These are phyloP conservation scores for Oncorhynchus gorbuscha DNA, from an alignment of 2,113 vertebrate species.

Conservation along the genomic window DNA sequence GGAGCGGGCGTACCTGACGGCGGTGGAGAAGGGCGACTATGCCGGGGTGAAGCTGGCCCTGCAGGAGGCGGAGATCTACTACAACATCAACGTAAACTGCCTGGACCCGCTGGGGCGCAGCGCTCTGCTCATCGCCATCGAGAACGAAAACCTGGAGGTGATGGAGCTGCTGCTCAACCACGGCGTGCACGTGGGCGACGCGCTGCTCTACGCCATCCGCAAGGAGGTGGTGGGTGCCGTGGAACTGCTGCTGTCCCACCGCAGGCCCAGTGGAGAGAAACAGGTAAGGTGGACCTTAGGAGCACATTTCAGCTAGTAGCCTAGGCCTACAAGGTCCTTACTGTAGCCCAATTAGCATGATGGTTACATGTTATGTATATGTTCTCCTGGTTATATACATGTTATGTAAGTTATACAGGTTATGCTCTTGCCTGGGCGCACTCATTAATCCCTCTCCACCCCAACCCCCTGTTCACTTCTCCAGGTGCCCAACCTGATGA, in stretches of 20 bases:
- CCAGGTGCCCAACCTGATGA: constrained; percentile 94
- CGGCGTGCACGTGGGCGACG: constrained; percentile 89
- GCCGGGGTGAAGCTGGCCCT: constrained; percentile 91
- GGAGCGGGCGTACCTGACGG: constrained; percentile 92
- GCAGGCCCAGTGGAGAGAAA: constrained; percentile 88
- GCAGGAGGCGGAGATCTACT: constrained; percentile 95
- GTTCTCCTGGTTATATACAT: too few species aligned
- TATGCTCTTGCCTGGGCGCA: background rate
- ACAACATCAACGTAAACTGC: constrained; percentile 98
- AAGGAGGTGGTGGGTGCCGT: constrained; percentile 98
- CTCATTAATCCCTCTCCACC: background rate
- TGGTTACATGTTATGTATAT: too few species aligned
- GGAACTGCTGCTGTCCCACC: constrained; percentile 91
- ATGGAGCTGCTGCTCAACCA: constrained; percentile 95
- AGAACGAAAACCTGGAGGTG: constrained; percentile 97
- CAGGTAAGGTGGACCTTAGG: constrained; percentile 59
- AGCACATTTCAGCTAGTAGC: background rate
- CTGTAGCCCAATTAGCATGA: too few species aligned
- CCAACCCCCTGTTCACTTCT: constrained; percentile 3
- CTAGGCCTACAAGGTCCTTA: background rate
- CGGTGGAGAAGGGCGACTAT: constrained; percentile 96
- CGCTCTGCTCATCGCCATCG: constrained; percentile 95
- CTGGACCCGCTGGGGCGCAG: constrained; percentile 96
- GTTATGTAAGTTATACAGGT: too few species aligned
- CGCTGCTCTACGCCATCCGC: constrained; percentile 92